Base-by-base conservation (phyloP, 1,140 invertebrate genomes). In the Camponotus vicinus region DNA sequence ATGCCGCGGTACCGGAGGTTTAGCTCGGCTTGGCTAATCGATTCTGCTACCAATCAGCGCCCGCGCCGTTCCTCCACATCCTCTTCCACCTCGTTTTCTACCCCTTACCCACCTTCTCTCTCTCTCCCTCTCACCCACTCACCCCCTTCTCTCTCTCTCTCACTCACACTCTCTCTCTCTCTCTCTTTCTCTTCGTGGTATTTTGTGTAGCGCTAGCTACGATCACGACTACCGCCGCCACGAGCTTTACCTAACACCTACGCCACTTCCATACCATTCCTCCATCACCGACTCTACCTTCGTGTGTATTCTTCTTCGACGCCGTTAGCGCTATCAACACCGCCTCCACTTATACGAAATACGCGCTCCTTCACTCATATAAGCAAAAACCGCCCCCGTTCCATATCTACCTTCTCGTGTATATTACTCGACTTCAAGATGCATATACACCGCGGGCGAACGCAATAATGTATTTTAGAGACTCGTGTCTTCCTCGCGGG, bases 11-110 rank as follows among this genome's bases (percentile, higher is more conserved):
- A 87, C 91, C 91, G 90, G 89, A 89, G 90, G 86, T 91, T 91
- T 92, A 92, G 91, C 92, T 92, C 87, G 90, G 89, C 92, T 93
- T 91, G 91, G 93, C 93, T 93, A 94, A 94, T 94, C 93, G 93
- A 94, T 94, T 92, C 92, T 92, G 91, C 93, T 94, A 93, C 93
- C 93, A 93, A 94, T 94, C 91, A 92, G 89, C 91, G 86, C 88
- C 90, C 90, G 91, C 92, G 90, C 88, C 63, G 86, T 88, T 89
- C 86, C 89, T 87, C 76, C 77, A 85, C 79, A 32, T 64, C 67
- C 59, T 71, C 86, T 42, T 59, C 79, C 77, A 13, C 66, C 67
- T 79, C 77, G 80, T 66, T 15, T 45, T 37, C 8, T 63, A 57
- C 57, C 55, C 18, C 21, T 49, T 1, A 27, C 34, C 11, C 21